Evolutionary conservation across 2,797 vertebrate species (phyloP), one percentile per base, ranked within the genome.

Genomic region (Loriculus beryllinus): DNA sequence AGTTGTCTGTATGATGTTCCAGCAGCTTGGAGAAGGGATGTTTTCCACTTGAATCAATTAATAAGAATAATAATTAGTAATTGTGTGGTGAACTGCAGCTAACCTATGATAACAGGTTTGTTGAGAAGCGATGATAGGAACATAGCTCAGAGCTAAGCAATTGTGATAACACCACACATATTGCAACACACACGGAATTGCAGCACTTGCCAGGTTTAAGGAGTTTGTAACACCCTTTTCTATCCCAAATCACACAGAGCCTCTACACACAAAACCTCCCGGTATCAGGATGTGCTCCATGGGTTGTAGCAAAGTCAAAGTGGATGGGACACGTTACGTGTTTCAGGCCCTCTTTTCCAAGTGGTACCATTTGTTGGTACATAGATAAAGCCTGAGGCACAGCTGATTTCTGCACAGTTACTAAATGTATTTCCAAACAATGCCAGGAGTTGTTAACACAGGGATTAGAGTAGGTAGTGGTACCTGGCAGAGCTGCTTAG

Each of bases 351-450:
- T 22, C 7, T 22, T 83, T 86, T 47, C 47, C 47, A 29, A 56
- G 35, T 9, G 10, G 25, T 76, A 39, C 26, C 21, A 13, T 39
- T 54, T 69, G 62, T 5, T 86, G 22, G 57, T 22, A 67, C 82
- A 56, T 6, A 43, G 22, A 52, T 64, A 14, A 75, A 86, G 45
- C 19, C 67, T 33, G 29, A 74, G 52, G 20, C 57, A 67, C 76
- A 90, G 82, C 74, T 88, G 70, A 29, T 51, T 92, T 92, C 86
- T 86, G 54, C 29, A 82, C 60, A 91, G 51, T 59, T 90, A 82
- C 90, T 88, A 29, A 29, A 65, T 67, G 19, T 35, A 65, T 92
- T 92, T 96, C 86, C 75, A 74, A 70, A 29, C 17, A 29, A 16
- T 12, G 59, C 78, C 90, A 96, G 74, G 90, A 77, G 69, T 80